Base-by-base conservation (phyloP, 2,113 vertebrate species). In the Gadus chalcogrammus region DNA sequence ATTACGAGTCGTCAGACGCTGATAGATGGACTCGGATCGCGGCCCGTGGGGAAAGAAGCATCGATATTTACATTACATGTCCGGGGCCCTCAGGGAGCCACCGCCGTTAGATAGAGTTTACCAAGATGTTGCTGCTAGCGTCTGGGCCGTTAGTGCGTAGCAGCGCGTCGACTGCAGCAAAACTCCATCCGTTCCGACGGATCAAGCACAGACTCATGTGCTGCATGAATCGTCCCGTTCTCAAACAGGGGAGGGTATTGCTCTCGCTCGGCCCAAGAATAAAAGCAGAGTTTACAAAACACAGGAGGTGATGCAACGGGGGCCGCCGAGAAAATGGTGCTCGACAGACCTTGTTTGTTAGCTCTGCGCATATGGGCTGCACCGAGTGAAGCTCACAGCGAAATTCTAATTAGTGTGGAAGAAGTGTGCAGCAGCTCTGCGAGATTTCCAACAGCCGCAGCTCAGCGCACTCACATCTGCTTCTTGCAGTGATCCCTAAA, bases 401-500 rank as follows among this genome's bases (percentile, higher is more conserved):
- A 89, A 90, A 88, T 88, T 84, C 85, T 91, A 93, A 92, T 93
- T 91, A 90, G 84, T 87, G 83, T 84, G 78, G 70, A 87, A 90
- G 84, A 85, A 79, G 65, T 38, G 74, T 60, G 64, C 71, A 72
- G 88, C 84, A 83, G 82, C 86, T 87, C 79, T 69, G 73, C 71
- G 83, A 81, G 88, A 87, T 88, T 83, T 90, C 83, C 8, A 48
- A 48, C 8, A 48, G 64, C 70, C 73, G 88, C 85, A 83, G 82
- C 86, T 87, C 79, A 68, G 73, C 71, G 83, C 80, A 87, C 82
- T 90, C 83, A 86, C 89, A 88, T 75, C 89, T 93, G 77, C 89
- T 91, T 85, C 91, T 88, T 85, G 89, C 92, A 94, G 94, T 93
- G 91, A 92, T 89, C 89, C 88, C 87, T 78, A 74, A 70, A 88